Base-by-base conservation (phyloP, 2,113 vertebrate species). In the Corythaeola cristata region DNA sequence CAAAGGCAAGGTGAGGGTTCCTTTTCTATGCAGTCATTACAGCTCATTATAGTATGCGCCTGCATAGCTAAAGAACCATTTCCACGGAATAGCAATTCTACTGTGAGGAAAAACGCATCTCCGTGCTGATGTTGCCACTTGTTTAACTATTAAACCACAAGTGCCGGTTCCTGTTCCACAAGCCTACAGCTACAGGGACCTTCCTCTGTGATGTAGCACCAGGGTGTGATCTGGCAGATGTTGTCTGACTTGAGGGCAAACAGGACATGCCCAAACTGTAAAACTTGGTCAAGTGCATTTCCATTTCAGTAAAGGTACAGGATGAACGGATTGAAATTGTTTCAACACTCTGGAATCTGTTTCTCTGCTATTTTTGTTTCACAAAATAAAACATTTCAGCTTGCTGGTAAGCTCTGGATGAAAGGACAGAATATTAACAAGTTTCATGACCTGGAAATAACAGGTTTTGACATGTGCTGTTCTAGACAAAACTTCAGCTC, bases 371-470 rank as follows among this genome's bases (percentile, higher is more conserved):
- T 49, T 68, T 88, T 47, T 12, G 12, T 82, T 82, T 91, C 66
- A 76, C 11, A 69, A 37, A 94, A 30, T 30, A 68, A 85, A 75
- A 60, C 5, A 8, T 56, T 81, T 56, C 8, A 10, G 19, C 18
- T 84, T 84, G 27, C 35, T 91, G 32, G 84, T 53, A 89, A 95
- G 0, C 18, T 77, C 59, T 80, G 26, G 16, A 80, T 89, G 79
- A 86, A 95, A 91, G 27, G 73, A 66, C 76, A 89, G 68, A 77
- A 77, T 91, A 80, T 67, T 87, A 83, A 73, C 53, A 44, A 60
- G 49, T 60, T 76, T 79, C 6, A 28, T 66, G 85, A 76, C 35
- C 44, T 90, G 88, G 67, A 96, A 95, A 75, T 83, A 95, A 95
- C 58, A 60, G 10, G 11, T 60, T 94, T 90, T 94, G 96, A 94